Base-by-base conservation (phyloP, 2,113 vertebrate genomes). In the Phaethon lepturus region DNA sequence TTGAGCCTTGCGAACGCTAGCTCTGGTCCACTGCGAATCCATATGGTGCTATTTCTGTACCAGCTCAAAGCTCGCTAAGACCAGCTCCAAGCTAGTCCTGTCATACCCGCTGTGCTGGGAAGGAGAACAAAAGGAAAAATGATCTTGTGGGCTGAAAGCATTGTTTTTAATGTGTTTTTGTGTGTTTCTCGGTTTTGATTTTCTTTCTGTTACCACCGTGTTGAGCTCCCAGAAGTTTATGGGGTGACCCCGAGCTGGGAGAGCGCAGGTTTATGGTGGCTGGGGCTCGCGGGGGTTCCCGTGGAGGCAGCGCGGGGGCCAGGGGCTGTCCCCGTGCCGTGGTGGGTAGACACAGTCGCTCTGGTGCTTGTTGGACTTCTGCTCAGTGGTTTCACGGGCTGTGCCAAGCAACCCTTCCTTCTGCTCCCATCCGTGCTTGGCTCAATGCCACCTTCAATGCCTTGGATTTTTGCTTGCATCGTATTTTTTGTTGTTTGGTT, bases 1-100 rank as follows among this genome's bases (percentile, higher is more conserved):
- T 1, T 1, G 35, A 59, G 45, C 45, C 45, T 3, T 7, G 55
- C 2, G 45, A 17, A 24, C 13, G 26, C 40, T 29, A 17, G 24
- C 66, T 33, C 75, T 20, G 28, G 9, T 19, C 31, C 26, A 0
- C 11, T 15, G 66, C 71, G 74, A 2, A 14, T 17, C 14, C 33
- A 2, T 29, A 15, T 5, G 50, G 40, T 72, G 68, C 86, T 63
- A 29, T 14, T 72, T 29, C 35, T 10, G n/a, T 40, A 50, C 45
- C 44, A 7, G 1, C 69, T 29, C 55, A 8, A 26, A 42, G 44
- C 69, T 58, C n/a, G 53, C 19, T 9, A 0, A 6, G 18, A 24
- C 33, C n/a, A 47, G 82, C 47, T 72, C 53, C 35, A 1, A 16
- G 29, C 42, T 68, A 13, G 10, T 40, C 53, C 4, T 0, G 1